phyloP scores from a whole-genome alignment of 2,888 invertebrate genomes.

The Fabriciana adippe region DNA sequence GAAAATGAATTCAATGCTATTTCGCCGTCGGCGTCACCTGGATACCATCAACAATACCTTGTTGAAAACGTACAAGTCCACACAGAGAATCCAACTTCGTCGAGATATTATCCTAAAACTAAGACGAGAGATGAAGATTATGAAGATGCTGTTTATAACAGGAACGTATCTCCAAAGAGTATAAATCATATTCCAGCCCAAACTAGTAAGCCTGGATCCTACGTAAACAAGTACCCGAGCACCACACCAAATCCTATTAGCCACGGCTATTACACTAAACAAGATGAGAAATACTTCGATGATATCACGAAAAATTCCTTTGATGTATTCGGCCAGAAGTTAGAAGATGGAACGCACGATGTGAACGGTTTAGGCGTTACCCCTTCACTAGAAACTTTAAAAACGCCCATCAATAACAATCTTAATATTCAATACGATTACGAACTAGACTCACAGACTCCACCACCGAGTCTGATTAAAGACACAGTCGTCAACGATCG shows the following conservation, averaged over 20 bases:
- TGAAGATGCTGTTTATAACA: slow-evolving; percentile 58
- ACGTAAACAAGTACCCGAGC: slow-evolving; percentile 60
- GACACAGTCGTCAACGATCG: slow-evolving; percentile 89
- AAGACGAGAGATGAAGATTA: slow-evolving; percentile 77
- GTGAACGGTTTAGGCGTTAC: slow-evolving; percentile 76
- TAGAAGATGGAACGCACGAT: slow-evolving; percentile 76
- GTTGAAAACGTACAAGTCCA: slow-evolving; percentile 74
- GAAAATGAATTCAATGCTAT: slow-evolving; percentile 73
- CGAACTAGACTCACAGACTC: slow-evolving; percentile 64
- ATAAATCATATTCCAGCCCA: slow-evolving; percentile 66
- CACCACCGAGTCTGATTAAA: slow-evolving; percentile 80
- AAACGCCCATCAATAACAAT: slow-evolving; percentile 75
- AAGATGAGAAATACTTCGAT: slow-evolving; percentile 85
- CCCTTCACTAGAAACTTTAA: slow-evolving; percentile 70
- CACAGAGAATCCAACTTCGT: slow-evolving; percentile 78
- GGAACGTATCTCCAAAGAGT: slow-evolving; percentile 58
- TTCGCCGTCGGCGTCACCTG: slow-evolving; percentile 66
- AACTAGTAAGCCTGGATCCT: slow-evolving; percentile 61
- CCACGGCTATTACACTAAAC: slow-evolving; percentile 86
- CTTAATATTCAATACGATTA: slow-evolving; percentile 81
- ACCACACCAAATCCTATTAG: slow-evolving; percentile 82
- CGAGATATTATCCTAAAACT: slow-evolving; percentile 76
- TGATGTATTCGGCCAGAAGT: slow-evolving; percentile 87
- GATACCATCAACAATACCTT: slow-evolving; percentile 70
- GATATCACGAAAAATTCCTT: slow-evolving; percentile 89